Percentiles rank a stretch among this genome's conserved stretches.
phyloP scores from a whole-genome alignment of 2,797 vertebrate species.

The Chelon labrosus region DNA sequence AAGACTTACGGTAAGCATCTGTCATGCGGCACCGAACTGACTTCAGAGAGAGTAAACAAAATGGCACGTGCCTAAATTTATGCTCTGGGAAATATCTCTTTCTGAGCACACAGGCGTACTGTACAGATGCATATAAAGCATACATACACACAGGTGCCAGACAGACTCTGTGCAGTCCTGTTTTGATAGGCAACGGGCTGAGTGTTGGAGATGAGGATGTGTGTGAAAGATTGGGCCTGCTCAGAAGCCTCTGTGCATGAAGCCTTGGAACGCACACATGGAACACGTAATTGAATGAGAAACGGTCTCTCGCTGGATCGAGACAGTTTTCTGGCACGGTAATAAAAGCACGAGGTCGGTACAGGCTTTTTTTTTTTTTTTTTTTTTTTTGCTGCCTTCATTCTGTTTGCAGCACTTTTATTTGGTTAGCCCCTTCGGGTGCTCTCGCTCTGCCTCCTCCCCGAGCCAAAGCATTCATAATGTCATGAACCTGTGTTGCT shows the following conservation, averaged over 20 bases:
- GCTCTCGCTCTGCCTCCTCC: constrained; percentile 55
- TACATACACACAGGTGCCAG: constrained; percentile 29
- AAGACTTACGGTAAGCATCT: constrained; percentile 11
- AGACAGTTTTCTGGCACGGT: constrained; percentile 81
- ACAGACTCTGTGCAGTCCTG: constrained; percentile 54
- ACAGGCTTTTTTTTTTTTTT: constrained; percentile 34
- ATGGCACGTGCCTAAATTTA: constrained; percentile 41
- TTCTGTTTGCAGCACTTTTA: constrained; percentile 70
- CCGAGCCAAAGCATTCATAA: constrained; percentile 71
- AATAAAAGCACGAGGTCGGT: constrained; percentile 70
- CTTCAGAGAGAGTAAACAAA: constrained; percentile 26
- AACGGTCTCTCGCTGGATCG: constrained; percentile 73
- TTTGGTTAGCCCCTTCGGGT: constrained; percentile 67
- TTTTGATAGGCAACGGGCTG: constrained; percentile 68
- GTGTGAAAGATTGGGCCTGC: constrained; percentile 75
- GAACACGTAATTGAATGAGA: constrained; percentile 85
- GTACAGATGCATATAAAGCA: constrained; percentile 47
- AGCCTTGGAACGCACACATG: constrained; percentile 80
- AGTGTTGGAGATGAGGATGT: constrained; percentile 70
- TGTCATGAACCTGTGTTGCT: constrained; percentile 81
- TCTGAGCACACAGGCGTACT: constrained; percentile 9
- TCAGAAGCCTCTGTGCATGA: constrained; percentile 74
- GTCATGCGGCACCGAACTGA: constrained; percentile 19
- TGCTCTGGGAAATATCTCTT: constrained; percentile 29
- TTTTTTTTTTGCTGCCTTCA: constrained; percentile 60